A percentile compares a stretch with the other conserved stretches of the same genome.
Conservation (phyloP, 2,113 vertebrate genomes). For the Tricholaema leucomelas region DNA sequence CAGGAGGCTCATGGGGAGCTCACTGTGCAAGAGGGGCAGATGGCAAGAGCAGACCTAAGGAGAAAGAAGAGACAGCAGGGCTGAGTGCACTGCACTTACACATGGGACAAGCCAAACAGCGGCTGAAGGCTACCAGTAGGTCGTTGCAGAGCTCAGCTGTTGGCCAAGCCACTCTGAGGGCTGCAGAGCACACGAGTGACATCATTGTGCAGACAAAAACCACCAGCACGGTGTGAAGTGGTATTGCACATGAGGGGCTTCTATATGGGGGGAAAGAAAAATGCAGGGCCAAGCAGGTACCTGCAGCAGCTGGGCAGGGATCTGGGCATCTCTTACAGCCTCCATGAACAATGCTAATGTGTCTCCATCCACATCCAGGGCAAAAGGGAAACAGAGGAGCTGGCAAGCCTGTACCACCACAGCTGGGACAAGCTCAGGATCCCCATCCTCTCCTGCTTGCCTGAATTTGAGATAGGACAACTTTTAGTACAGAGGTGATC, state of each 20-base stretch:
- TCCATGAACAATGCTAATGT: conserved; percentile 40
- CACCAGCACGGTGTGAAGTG: not conserved
- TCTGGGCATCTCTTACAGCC: conserved; percentile 62
- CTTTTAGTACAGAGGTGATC: not conserved
- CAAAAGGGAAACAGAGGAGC: conserved; percentile 79
- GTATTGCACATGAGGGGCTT: not conserved
- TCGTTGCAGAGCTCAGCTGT: not conserved
- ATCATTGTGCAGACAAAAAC: not conserved
- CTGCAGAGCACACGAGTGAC: not conserved
- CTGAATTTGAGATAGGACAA: conserved; percentile 32
- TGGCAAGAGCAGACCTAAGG: conserved; percentile 81
- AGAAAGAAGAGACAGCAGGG: not conserved
- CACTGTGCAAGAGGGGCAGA: conserved; percentile 68
- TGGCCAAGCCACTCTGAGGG: not conserved
- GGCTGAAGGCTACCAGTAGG: not conserved
- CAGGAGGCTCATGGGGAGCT: conserved; percentile 87
- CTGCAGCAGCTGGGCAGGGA: conserved; percentile 75
- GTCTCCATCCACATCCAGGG: conserved; percentile 69
- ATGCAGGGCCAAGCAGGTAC: conserved; percentile 25
- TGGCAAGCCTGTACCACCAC: conserved; percentile 74
- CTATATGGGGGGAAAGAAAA: not conserved
- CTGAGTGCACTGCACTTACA: not conserved
- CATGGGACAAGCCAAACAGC: not conserved
- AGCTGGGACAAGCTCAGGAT: conserved; percentile 61
- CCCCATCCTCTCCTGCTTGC: conserved; percentile 39